A percentile compares a stretch with the other conserved stretches of the same genome.
phyloP scores from a whole-genome alignment of 2,888 invertebrate genomes.

The Hybos culiciformis region DNA sequence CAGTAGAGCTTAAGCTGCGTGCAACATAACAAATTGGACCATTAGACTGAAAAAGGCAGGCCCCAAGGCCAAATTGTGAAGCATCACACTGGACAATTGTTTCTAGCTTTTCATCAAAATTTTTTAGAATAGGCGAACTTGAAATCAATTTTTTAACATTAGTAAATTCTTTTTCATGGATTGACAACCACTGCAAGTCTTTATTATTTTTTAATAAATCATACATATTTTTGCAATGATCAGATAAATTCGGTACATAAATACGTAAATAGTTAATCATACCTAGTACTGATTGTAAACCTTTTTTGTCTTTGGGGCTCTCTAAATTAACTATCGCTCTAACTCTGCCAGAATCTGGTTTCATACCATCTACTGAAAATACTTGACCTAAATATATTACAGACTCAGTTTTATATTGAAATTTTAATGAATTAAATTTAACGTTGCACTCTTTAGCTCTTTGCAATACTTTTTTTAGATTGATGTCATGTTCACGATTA shows the following conservation, averaged over 20 bases:
- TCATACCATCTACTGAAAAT: too few relatives aligned
- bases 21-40: conserved; percentile 15
- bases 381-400: too few relatives aligned
- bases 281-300: too few relatives aligned
- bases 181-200: conserved; percentile 13
- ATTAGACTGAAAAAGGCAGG: conserved; percentile 8
- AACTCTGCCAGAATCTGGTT: too few relatives aligned
- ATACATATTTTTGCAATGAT: conserved; percentile 9
- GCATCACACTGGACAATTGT: conserved; percentile 9
- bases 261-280: conserved; percentile 17
- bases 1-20: conserved; percentile 17
- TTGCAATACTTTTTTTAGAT: neutral
- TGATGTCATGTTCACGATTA: conserved; percentile 1
- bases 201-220: conserved; percentile 18
- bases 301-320: too few relatives aligned
- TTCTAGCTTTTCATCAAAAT: conserved; percentile 4
- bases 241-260: conserved; percentile 3
- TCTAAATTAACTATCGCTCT: too few relatives aligned
- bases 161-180: conserved; percentile 14
- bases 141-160: conserved; percentile 18
- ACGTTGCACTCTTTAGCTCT: neutral
- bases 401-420: conserved; percentile 2
- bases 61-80: conserved; percentile 9
- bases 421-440: conserved; percentile 2
- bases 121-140: conserved; percentile 11